Evolutionary conservation across 2,113 vertebrate species (phyloP), one percentile per base, ranked within the genome.

Genomic region (Camelus bactrianus): DNA sequence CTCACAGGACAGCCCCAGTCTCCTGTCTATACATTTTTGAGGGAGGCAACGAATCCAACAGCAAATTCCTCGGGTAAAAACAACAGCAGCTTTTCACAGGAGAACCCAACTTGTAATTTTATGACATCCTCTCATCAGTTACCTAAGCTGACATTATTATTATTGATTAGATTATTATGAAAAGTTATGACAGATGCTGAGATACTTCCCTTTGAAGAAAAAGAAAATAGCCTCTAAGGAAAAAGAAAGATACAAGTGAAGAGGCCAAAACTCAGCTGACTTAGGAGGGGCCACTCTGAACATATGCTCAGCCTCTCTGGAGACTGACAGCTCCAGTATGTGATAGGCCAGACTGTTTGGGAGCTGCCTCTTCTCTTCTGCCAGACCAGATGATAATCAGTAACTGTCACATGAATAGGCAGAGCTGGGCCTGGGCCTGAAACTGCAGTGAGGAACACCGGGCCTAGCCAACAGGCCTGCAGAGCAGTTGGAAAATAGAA

Each of bases 201-300:
- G 79, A 42, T 82, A n/a, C 35, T 80, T 69, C 5, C 76, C 32
- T 94, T 88, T 30, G 87, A 88, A 83, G 80, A 67, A 90, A 65
- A 70, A 72, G n/a, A 75, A 95, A 92, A 73, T 32, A 42, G 24
- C 62, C 58, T 14, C 50, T 50, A 93, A 85, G 32, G 52, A 76
- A 83, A 82, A 91, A 60, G 46, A 24, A 96, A 82, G 46, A 73
- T 62, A 77, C 62, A 46, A 48, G 14, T 11, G 26, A 90, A 80
- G 42, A 24, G n/a, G 35, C 32, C 79, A 32, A 64, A 90, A 89
- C 20, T 84, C 58, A 24, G 26, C 64, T 5, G 46, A 70, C 7
- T 62, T 28, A 46, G 20, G 84, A 95, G 73, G 13, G n/a, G 30
- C n/a, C 38, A 24, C 62, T 95, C 54, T 54, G 32, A 89, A 72